phyloP scores from a whole-genome alignment of 2,113 vertebrate species.

The Hymenochirus boettgeri region DNA sequence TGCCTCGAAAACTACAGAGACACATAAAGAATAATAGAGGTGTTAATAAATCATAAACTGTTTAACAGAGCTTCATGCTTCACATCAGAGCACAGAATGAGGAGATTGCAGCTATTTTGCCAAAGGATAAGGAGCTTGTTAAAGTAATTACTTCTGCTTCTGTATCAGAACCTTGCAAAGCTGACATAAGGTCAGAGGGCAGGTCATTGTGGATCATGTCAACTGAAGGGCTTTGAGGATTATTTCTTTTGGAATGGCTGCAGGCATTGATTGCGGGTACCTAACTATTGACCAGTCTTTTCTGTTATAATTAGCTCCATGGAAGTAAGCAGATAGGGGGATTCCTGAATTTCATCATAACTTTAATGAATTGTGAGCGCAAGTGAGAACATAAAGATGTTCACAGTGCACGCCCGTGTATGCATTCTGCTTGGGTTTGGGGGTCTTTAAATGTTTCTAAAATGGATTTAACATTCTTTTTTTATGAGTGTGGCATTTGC shows the following conservation, averaged over 20 bases:
- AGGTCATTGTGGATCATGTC: slow-evolving; percentile 33
- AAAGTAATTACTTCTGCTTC: slow-evolving; percentile 13
- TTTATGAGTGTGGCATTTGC: not conserved
- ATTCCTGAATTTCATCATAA: not conserved
- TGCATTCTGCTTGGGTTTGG: not conserved
- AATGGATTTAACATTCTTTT: too few species aligned
- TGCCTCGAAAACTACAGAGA: slow-evolving; percentile 24
- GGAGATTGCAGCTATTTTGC: not conserved
- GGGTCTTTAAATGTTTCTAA: too few species aligned
- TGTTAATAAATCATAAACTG: slow-evolving; percentile 37
- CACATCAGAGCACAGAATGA: not conserved
- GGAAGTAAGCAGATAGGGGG: not conserved
- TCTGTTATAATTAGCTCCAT: slow-evolving; percentile 2
- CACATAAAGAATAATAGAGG: slow-evolving; percentile 34
- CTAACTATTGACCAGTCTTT: slow-evolving; percentile 6
- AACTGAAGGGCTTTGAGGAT: slow-evolving; percentile 26
- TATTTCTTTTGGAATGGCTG: slow-evolving; percentile 19
- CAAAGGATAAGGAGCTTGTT: slow-evolving; percentile 14
- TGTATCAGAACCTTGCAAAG: slow-evolving; percentile 10
- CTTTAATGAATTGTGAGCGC: not conserved
- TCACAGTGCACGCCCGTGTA: not conserved
- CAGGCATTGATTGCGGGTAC: slow-evolving; percentile 18
- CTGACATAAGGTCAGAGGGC: slow-evolving; percentile 29
- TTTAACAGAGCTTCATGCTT: not conserved
- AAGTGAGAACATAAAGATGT: not conserved